A percentile compares a stretch with the other conserved stretches of the same genome.
phyloP scores from a whole-genome alignment of 2,113 vertebrate species.

The Bubo scandiacus region DNA sequence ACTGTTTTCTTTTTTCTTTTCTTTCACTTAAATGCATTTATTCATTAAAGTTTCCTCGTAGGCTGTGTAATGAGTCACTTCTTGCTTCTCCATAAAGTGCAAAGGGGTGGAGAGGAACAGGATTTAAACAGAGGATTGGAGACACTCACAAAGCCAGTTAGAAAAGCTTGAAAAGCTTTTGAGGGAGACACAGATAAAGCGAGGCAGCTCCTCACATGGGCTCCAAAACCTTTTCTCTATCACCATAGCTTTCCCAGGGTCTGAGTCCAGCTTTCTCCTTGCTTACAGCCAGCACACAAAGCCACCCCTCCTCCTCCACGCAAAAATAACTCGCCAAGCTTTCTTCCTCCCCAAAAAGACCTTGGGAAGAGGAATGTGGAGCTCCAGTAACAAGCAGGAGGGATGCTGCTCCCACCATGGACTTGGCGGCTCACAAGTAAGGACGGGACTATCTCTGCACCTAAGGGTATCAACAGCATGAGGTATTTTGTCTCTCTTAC shows the following conservation, averaged over 20 bases:
- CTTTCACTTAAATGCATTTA: constrained; percentile 31
- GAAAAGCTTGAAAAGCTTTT: constrained; percentile 23
- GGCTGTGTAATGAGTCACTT: constrained; percentile 56
- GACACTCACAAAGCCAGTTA: background rate
- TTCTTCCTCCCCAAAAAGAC: background rate
- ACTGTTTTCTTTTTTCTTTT: background rate
- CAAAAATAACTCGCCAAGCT: background rate
- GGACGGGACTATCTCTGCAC: background rate
- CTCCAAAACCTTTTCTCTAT: background rate
- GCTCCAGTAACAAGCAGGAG: background rate
- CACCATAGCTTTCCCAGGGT: background rate
- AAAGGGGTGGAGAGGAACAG: background rate
- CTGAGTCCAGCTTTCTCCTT: background rate
- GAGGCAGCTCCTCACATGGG: background rate
- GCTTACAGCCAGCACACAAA: background rate
- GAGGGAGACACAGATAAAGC: background rate
- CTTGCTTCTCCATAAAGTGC: background rate
- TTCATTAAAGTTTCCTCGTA: constrained; percentile 39
- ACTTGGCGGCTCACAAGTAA: accelerated
- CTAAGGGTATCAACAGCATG: background rate
- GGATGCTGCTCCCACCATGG: background rate
- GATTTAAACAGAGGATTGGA: background rate
- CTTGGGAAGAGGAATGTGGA: background rate
- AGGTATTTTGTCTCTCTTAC: background rate
- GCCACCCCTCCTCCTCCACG: background rate